Conservation (phyloP, 2,797 vertebrate species). For the Poeciliopsis infans region DNA sequence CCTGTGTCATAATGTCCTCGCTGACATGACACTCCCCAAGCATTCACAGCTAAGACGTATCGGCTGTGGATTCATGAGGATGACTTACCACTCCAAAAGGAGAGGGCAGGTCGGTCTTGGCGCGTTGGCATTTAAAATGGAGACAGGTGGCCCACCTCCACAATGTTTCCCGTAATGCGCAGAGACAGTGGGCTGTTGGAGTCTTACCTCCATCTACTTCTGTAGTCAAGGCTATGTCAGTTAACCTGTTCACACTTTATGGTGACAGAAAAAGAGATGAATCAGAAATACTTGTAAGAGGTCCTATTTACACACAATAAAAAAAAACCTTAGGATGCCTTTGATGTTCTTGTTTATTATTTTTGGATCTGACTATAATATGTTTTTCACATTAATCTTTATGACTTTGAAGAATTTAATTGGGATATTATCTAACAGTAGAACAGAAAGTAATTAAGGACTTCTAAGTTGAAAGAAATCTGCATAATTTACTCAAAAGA, state of each 20-base stretch:
- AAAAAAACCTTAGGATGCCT: not conserved
- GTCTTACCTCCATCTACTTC: conserved; percentile 33
- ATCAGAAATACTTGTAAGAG: not conserved
- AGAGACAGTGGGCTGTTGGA: conserved; percentile 40
- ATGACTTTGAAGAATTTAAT: not conserved
- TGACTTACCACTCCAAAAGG: conserved; percentile 19
- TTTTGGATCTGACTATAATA: not conserved
- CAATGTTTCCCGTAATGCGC: conserved; percentile 53
- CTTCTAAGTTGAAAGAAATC: not conserved
- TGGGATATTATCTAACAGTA: not conserved
- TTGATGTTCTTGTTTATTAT: not conserved
- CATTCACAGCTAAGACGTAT: conserved; percentile 32
- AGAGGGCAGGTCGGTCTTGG: conserved; percentile 30
- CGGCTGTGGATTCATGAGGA: conserved; percentile 32
- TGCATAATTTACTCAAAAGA: not conserved
- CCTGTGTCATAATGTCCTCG: conserved; percentile 52
- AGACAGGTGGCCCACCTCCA: conserved; percentile 60
- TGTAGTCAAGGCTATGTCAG: conserved; percentile 35
- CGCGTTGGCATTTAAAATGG: conserved; percentile 57
- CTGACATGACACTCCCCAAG: conserved; percentile 53
- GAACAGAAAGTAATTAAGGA: not conserved
- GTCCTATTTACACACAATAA: conserved; percentile 11
- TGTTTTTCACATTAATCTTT: not conserved
- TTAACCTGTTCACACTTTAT: conserved; percentile 39
- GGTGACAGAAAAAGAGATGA: conserved; percentile 15